phyloP scores from a whole-genome alignment of 2,797 vertebrate species.

The Poecilia wingei region DNA sequence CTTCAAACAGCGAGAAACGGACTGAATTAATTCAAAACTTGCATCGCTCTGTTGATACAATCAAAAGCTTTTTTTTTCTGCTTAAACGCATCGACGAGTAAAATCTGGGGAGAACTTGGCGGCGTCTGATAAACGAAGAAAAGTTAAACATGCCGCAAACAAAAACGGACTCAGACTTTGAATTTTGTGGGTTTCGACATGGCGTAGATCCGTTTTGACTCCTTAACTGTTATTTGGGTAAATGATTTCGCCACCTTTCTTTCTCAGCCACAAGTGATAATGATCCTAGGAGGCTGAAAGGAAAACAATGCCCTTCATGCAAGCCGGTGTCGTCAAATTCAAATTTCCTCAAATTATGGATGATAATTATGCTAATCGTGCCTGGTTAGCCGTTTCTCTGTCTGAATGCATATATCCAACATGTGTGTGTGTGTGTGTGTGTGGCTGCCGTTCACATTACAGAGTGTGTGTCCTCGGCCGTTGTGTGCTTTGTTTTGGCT shows the following conservation, averaged over 20 bases:
- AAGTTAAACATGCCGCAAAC: constrained; percentile 3
- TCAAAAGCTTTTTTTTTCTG: constrained; percentile 33
- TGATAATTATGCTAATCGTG: constrained; percentile 70
- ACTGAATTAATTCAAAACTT: constrained; percentile 43
- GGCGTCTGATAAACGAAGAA: constrained; percentile 19
- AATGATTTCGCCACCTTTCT: constrained; percentile 1
- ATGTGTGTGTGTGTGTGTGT: constrained; percentile 22
- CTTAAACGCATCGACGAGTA: constrained; percentile 22
- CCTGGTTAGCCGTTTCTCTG: constrained; percentile 37
- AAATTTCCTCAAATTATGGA: constrained; percentile 39
- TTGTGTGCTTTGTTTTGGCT: constrained; percentile 77
- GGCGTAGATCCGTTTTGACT: background rate
- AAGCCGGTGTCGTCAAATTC: constrained; percentile 37
- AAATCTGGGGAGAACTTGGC: constrained; percentile 7
- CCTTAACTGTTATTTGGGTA: background rate
- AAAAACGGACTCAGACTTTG: constrained; percentile 4
- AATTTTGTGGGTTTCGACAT: constrained; percentile 6
- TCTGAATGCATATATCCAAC: constrained; percentile 58
- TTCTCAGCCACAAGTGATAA: constrained; percentile 11
- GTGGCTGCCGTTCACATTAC: constrained; percentile 63
- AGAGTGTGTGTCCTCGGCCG: constrained; percentile 44
- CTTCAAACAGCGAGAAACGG: constrained; percentile 42
- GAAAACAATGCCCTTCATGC: constrained; percentile 43
- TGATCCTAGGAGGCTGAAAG: constrained; percentile 17
- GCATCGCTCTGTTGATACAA: constrained; percentile 46